Evolutionary conservation across 2,888 invertebrate species (phyloP).

Genomic region (Cotesia congregata): DNA sequence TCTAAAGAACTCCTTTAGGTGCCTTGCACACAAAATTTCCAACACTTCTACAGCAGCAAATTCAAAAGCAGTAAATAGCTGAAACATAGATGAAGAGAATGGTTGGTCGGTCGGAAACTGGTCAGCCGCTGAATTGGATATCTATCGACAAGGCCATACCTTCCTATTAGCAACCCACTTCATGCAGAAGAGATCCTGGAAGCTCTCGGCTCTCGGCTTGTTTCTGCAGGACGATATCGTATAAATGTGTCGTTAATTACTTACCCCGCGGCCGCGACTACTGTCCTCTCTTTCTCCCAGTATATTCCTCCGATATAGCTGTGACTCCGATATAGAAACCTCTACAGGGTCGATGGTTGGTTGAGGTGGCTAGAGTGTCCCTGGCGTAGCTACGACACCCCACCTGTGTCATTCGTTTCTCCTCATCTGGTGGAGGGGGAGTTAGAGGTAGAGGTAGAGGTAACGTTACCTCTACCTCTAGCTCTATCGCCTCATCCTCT

Average conservation of each 20-base stretch:
- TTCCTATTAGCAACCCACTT: conserved; percentile 66
- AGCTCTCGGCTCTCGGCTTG: conserved; percentile 52
- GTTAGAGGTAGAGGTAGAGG: conserved; percentile 40
- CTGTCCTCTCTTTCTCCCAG: conserved; percentile 46
- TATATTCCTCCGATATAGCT: conserved; percentile 33
- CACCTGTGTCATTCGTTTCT: conserved; percentile 52
- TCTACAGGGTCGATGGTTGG: conserved; percentile 15
- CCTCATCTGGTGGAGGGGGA: conserved; percentile 45
- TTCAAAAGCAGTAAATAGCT: neutral
- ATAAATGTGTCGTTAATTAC: conserved; percentile 66
- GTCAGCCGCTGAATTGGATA: conserved; percentile 45
- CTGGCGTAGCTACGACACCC: conserved; percentile 33
- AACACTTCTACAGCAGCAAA: neutral
- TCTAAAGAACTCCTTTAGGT: too few relatives aligned
- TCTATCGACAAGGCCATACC: conserved; percentile 65
- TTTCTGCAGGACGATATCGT: conserved; percentile 62
- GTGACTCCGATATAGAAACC: conserved; percentile 31
- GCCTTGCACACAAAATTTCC: neutral
- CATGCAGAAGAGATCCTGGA: conserved; percentile 55
- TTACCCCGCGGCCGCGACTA: conserved; percentile 60
- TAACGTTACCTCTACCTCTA: conserved; percentile 45
- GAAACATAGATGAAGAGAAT: conserved; percentile 19
- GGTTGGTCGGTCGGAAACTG: conserved; percentile 26
- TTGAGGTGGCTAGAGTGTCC: neutral
- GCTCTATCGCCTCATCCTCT: conserved; percentile 43